phyloP scores from a whole-genome alignment of 2,113 vertebrate genomes.

The Micronisus gabar region DNA sequence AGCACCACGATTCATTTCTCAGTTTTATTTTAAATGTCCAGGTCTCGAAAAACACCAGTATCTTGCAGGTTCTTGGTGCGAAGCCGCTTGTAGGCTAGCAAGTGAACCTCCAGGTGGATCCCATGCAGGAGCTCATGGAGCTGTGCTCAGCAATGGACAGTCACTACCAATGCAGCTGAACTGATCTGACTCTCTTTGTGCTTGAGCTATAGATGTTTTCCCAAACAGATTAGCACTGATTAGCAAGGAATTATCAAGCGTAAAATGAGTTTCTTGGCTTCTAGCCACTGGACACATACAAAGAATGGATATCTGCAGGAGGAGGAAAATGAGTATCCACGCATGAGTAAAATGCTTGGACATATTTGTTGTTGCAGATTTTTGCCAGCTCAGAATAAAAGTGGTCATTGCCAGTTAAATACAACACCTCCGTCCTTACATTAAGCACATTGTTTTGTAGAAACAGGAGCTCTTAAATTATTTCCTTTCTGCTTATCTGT shows the following conservation, averaged over 20 bases:
- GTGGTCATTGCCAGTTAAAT: not conserved
- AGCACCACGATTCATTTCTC: not conserved
- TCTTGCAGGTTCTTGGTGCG: not conserved
- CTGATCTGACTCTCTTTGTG: not conserved
- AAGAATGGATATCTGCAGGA: not conserved
- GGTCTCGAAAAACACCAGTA: not conserved
- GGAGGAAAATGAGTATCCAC: not conserved
- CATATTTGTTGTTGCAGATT: not conserved
- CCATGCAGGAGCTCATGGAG: not conserved
- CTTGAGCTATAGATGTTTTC: constrained; percentile 21
- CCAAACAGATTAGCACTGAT: constrained; percentile 36
- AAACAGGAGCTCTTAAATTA: not conserved
- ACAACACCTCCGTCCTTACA: not conserved
- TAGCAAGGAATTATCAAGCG: not conserved
- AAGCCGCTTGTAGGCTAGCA: not conserved
- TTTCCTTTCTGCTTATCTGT: not conserved
- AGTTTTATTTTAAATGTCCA: not conserved
- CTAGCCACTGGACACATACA: not conserved
- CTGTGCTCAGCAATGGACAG: not conserved
- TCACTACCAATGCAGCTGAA: not conserved
- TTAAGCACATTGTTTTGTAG: not conserved
- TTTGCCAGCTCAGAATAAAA: not conserved
- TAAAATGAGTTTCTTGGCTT: constrained; percentile 41
- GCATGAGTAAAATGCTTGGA: not conserved
- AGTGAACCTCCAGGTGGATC: not conserved